Conservation (phyloP, 2,113 vertebrate species). For the Platichthys stellatus region DNA sequence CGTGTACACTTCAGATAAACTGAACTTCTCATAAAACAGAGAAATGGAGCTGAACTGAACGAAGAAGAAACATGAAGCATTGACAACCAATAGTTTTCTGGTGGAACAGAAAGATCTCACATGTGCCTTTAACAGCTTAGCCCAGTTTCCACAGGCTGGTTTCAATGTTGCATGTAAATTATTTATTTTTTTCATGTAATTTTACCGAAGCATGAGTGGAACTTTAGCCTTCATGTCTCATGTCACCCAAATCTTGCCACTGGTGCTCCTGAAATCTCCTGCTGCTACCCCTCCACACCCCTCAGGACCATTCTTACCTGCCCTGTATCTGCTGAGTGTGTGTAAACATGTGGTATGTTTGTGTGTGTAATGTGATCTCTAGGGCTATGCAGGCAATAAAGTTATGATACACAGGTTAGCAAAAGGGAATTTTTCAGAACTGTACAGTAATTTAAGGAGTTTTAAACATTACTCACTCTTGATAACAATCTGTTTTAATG, state of each 20-base stretch:
- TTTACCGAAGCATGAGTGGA: slow-evolving; percentile 51
- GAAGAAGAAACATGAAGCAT: not conserved
- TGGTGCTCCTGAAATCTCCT: slow-evolving; percentile 48
- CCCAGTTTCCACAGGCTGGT: slow-evolving; percentile 30
- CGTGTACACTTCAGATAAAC: slow-evolving; percentile 79
- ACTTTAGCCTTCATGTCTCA: slow-evolving; percentile 35
- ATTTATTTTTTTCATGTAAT: slow-evolving; percentile 13
- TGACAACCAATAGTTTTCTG: slow-evolving; percentile 12
- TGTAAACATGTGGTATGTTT: slow-evolving; percentile 8
- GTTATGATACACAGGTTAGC: slow-evolving; percentile 13
- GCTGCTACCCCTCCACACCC: slow-evolving; percentile 74
- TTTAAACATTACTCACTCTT: slow-evolving; percentile 19
- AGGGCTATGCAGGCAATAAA: slow-evolving; percentile 35
- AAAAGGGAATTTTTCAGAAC: slow-evolving; percentile 31
- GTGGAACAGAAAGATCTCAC: slow-evolving; percentile 28
- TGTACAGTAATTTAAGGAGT: slow-evolving; percentile 31
- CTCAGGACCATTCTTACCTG: slow-evolving; percentile 72
- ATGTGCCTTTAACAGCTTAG: slow-evolving; percentile 62
- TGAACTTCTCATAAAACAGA: slow-evolving; percentile 72
- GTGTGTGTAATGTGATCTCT: slow-evolving; percentile 27
- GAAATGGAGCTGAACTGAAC: not conserved
- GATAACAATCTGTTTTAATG: slow-evolving; percentile 15
- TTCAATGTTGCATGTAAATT: slow-evolving; percentile 37
- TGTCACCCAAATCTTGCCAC: slow-evolving; percentile 22
- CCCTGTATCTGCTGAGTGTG: slow-evolving; percentile 55